Conservation (phyloP, 2,113 vertebrate species). For the Myiozetetes cayanensis region DNA sequence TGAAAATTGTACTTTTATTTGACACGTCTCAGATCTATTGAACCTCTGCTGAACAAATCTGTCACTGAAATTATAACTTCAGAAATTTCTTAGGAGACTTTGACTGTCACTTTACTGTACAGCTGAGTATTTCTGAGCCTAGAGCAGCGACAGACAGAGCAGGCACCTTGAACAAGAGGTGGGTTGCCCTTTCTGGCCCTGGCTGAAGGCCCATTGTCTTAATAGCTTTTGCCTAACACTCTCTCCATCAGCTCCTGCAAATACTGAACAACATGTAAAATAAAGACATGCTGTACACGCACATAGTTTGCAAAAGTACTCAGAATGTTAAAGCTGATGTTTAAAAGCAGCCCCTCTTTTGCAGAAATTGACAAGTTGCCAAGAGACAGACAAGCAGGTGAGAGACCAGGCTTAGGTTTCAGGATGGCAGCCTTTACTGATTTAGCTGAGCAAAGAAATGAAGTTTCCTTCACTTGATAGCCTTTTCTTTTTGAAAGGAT, state of each 20-base stretch:
- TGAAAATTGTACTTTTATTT: conserved; percentile 3
- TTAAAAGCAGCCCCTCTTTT: background rate
- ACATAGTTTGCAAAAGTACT: background rate
- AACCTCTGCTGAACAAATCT: conserved; percentile 11
- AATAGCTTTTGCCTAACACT: background rate
- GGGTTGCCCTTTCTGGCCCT: background rate
- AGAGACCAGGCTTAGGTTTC: background rate
- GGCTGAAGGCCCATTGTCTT: background rate
- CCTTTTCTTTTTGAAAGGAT: background rate
- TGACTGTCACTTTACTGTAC: background rate
- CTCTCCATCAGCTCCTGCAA: background rate
- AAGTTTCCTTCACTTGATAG: background rate
- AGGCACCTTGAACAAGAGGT: background rate
- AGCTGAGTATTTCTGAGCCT: background rate
- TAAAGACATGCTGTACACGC: background rate
- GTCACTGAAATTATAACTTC: conserved; percentile 40
- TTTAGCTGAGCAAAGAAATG: background rate
- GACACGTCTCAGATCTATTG: conserved; percentile 16
- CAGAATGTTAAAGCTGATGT: background rate
- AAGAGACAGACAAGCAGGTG: background rate
- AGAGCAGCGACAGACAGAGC: background rate
- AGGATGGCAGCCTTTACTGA: background rate
- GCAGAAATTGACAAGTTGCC: background rate
- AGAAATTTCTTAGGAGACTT: background rate
- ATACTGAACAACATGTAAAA: background rate